These are phyloP conservation scores for Caenorhabditis remanei DNA, from an alignment of 1,140 invertebrate genomes.

Conservation along the genomic window DNA sequence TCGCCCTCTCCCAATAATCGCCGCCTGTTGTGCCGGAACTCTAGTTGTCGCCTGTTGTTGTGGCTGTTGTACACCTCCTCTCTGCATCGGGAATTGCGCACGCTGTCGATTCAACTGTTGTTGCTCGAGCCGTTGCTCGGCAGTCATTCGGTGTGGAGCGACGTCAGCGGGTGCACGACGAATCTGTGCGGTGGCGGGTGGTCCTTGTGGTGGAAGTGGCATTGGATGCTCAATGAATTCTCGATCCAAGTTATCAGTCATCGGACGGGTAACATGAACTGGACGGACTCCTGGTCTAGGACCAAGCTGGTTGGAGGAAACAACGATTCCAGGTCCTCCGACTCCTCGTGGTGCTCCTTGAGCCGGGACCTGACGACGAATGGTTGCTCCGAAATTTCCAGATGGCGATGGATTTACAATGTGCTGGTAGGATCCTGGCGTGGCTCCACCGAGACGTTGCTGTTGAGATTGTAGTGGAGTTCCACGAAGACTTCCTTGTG, in stretches of 20 bases:
- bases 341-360: not conserved
- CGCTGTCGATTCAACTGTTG: not conserved
- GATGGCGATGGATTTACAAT: not conserved
- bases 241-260: not conserved
- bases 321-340: not conserved
- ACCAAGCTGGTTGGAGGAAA: not conserved
- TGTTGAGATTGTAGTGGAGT: not conserved
- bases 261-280: not conserved
- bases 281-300: not conserved
- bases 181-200: not conserved
- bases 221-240: too few relatives aligned
- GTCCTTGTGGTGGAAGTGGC: too few relatives aligned
- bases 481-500: not conserved
- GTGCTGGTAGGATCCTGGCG: not conserved
- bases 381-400: not conserved
- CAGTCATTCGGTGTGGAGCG: conserved; percentile 9
- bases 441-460: too few relatives aligned
- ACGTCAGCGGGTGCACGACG: not conserved
- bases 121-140: not conserved
- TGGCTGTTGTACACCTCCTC: not conserved
- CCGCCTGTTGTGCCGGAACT: too few relatives aligned
- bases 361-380: not conserved
- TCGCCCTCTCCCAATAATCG: too few relatives aligned
- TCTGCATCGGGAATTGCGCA: not conserved
- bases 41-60: too few relatives aligned